A percentile compares a stretch with the other conserved stretches of the same genome.
Evolutionary conservation across 2,888 invertebrate species (phyloP).

Genomic region (Scotopteryx bipunctaria): DNA sequence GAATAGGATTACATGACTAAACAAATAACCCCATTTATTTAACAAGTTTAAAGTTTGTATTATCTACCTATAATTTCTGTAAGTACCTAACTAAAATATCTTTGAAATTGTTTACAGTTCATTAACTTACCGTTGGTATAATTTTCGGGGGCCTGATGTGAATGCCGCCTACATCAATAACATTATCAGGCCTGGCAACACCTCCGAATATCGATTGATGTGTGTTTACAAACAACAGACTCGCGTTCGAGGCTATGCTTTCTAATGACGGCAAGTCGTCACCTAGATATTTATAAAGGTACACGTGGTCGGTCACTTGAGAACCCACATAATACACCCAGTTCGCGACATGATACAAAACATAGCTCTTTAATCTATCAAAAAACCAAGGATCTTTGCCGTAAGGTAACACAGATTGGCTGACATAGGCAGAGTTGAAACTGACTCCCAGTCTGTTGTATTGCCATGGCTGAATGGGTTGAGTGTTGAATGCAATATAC

Average conservation of each 20-base stretch:
- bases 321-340: slow-evolving; percentile 77
- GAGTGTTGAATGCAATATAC: slow-evolving; percentile 83
- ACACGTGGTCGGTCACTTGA: slow-evolving; percentile 72
- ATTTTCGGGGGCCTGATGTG: slow-evolving; percentile 78
- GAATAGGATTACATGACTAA: no score
- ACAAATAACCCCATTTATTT: no score
- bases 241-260: slow-evolving; percentile 82
- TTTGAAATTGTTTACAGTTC: slow-evolving; percentile 19
- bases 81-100: slow-evolving; percentile 10
- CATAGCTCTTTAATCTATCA: slow-evolving; percentile 68
- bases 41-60: no score
- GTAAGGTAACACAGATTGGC: slow-evolving; percentile 68
- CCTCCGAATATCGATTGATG: slow-evolving; percentile 86
- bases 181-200: slow-evolving; percentile 81
- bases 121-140: slow-evolving; percentile 74
- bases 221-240: slow-evolving; percentile 85
- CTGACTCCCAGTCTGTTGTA: slow-evolving; percentile 75
- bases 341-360: slow-evolving; percentile 69
- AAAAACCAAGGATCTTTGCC: slow-evolving; percentile 76
- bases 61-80: neutral
- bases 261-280: slow-evolving; percentile 80
- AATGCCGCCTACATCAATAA: slow-evolving; percentile 87
- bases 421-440: slow-evolving; percentile 80
- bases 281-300: slow-evolving; percentile 77
- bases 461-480: slow-evolving; percentile 81